Evolutionary conservation across 2,888 invertebrate genomes (phyloP), one percentile per base, ranked within the genome.

Genomic region (Dryadula phaetusa): DNA sequence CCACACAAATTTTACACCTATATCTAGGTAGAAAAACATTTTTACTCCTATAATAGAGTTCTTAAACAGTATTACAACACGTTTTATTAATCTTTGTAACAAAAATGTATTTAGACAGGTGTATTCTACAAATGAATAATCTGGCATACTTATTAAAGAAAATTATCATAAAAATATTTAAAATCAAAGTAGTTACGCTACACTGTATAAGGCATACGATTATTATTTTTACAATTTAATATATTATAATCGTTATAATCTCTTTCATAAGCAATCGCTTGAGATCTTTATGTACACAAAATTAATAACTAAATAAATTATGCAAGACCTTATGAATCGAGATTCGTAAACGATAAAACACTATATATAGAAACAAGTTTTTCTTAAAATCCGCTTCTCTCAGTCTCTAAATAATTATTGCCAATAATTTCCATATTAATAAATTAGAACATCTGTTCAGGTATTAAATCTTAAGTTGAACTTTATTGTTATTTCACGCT

Each of bases 1-100:
- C n/a, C n/a, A n/a, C 70, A 64, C 37, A 40, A 52, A 62, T 62
- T 49, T 63, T 61, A 61, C 66, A 68, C 65, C 63, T 60, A 64
- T 49, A 32, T 46, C 46, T 58, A 37, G 5, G 4, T 46, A 66
- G 49, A 65, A 20, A 49, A 47, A 52, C 53, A 46, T 7, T 47
- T 40, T 44, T 60, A 32, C 22, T 7, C 28, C 16, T 49, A 28
- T 3, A 49, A 16, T 42, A 42, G 5, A 42, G 37, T 37, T 37
- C 16, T 6, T 1, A 42, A 5, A 42, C 42, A 40, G 1, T 16
- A 16, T 16, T 42, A 16, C 16, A 16, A 7, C 42, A 16, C 14
- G 16, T 16, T 6, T 42, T 0, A 42, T 2, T 7, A 7, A 28
- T 52, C 16, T 28, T n/a, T 49, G 16, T 52, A 3, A 28, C 8